Conservation (phyloP, 37 sponge, comb jelly and placozoan species). For the Chondrilla cf. caribensis region DNA sequence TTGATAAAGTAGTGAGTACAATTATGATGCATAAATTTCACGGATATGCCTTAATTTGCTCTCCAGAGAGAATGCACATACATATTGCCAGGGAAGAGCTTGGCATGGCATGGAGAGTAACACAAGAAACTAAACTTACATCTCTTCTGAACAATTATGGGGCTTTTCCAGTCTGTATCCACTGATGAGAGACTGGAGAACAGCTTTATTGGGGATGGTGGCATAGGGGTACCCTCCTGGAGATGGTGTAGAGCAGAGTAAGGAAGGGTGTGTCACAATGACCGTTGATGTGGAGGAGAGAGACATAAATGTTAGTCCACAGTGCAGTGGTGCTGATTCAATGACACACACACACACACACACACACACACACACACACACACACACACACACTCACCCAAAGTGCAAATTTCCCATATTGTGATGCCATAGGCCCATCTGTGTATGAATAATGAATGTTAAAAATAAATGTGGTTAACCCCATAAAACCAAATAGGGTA, state of each 20-base stretch:
- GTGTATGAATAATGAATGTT: background rate
- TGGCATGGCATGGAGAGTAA: background rate
- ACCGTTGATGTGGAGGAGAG: too few species aligned
- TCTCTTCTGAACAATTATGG: conserved; percentile 44
- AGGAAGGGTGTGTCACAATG: too few species aligned
- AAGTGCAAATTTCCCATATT: conserved; percentile 64
- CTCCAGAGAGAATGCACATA: too few species aligned
- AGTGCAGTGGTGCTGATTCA: too few species aligned
- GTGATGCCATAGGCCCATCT: conserved; percentile 67
- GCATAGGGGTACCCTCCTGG: conserved; percentile 63
- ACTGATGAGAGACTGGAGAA: conserved; percentile 2
- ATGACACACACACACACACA: conserved; percentile 26
- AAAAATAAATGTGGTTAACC: background rate
- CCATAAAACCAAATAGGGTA: background rate
- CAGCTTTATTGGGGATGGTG: conserved; percentile 36
- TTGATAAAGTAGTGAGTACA: background rate
- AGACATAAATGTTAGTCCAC: too few species aligned
- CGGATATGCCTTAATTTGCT: too few species aligned
- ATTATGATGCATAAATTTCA: too few species aligned
- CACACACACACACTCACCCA: conserved; percentile 40
- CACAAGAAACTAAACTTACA: conserved; percentile 38
- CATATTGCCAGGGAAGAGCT: too few species aligned
- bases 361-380: conserved; percentile 28
- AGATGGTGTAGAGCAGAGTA: background rate
- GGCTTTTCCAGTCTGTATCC: conserved; percentile 51